Conservation (phyloP, 2,888 invertebrate genomes). For the Acrobasis consociella region DNA sequence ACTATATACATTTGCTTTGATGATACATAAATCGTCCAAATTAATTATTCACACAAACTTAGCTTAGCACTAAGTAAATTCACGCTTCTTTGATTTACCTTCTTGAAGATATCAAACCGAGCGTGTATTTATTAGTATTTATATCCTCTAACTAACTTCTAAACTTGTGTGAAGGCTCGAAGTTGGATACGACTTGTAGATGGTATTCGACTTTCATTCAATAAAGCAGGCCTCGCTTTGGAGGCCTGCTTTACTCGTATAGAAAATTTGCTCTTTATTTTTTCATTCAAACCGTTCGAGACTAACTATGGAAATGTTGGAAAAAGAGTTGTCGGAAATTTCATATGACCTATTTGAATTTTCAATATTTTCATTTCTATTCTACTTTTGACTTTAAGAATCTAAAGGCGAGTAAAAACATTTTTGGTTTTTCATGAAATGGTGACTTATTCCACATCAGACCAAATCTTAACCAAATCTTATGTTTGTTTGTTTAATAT, state of each 20-base stretch:
- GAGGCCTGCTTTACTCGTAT: background rate
- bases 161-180: slow-evolving; percentile 8
- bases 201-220: background rate
- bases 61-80: background rate
- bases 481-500: no score
- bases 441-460: no score
- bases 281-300: no score
- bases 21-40: background rate
- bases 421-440: no score
- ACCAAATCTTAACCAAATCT: no score
- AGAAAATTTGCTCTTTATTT: background rate
- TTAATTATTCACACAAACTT: background rate
- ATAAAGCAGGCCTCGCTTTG: background rate
- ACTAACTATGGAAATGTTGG: background rate
- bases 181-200: slow-evolving; percentile 4
- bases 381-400: no score
- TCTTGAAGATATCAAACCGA: background rate
- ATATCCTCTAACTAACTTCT: background rate
- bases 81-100: background rate
- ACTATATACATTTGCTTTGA: background rate
- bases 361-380: no score
- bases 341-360: background rate
- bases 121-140: no score
- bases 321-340: background rate
- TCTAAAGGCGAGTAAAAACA: no score